Base-by-base conservation (phyloP, 2,888 invertebrate genomes). In the Altica lythri region DNA sequence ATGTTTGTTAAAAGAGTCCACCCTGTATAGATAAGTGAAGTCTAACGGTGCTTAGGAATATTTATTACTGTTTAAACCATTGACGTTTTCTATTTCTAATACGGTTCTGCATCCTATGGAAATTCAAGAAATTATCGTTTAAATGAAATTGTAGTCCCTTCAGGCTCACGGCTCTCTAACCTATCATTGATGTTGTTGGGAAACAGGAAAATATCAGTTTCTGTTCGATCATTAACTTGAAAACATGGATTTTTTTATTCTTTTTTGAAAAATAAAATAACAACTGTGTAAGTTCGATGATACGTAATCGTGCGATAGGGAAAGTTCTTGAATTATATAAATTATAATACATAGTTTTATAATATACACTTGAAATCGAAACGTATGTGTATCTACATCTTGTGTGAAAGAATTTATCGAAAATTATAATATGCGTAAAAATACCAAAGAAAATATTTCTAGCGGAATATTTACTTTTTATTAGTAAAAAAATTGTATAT, bases 111-210 rank as follows among this genome's bases (percentile, higher is more conserved):
- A 37, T 44, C 44, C 48, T 44, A 37, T 44, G 43, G 44, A 54
- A 42, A 48, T 38, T 30, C 29, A 47, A 48, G 43, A 54, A 54
- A 54, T 54, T 30, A 48, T 32, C 43, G 47, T 30, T 54, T 43
- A 48, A 54, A 46, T 54, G 43, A 48, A 54, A 48, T 54, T 54
- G 53, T 48, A 37, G 35, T 44, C 38, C 42, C 45, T 37, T 29
- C 32, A 25, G 25, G 53, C 46, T 47, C 44, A 22, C 13, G 27
- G 40, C 40, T 40, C 9, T 40, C 40, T 40, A 40, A 40, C 40
- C 40, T 40, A 40, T 40, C 40, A 40, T 40, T 40, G 40, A 22
- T 22, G 40, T 40, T 40, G n/a, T n/a, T n/a, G n/a, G 40, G 40
- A 13, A 40, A 40, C 22, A 40, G 40, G 40, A 40, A 40, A 40